These are phyloP conservation scores for Dromococcyx pavoninus DNA, from an alignment of 2,797 vertebrate genomes.

Conservation along the genomic window DNA sequence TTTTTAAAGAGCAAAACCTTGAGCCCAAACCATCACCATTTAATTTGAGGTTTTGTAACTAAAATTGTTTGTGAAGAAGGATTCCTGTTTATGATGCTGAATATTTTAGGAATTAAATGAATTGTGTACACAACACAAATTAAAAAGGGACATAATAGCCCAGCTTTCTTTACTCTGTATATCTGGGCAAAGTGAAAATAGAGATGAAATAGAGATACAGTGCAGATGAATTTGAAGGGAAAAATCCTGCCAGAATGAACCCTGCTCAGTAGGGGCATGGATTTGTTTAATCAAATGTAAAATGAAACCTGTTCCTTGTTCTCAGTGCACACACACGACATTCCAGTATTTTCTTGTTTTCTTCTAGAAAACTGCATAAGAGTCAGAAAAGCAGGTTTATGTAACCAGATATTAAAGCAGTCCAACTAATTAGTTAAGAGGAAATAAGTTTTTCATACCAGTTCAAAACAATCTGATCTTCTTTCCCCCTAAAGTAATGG, in stretches of 20 bases:
- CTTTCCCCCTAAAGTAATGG: background rate
- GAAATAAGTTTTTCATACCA: background rate
- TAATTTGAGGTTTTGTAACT: background rate
- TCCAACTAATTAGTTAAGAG: background rate
- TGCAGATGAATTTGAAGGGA: background rate
- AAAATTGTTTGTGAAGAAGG: background rate
- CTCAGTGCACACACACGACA: background rate
- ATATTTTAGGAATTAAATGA: background rate
- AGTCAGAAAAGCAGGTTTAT: background rate
- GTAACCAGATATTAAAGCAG: background rate
- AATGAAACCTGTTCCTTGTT: background rate
- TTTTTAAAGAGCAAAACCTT: background rate
- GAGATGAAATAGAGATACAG: background rate
- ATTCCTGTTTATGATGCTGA: background rate
- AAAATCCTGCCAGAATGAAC: background rate
- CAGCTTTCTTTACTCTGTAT: background rate
- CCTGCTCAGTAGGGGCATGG: background rate
- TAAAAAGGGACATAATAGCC: background rate
- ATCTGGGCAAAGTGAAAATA: background rate
- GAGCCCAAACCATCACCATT: background rate
- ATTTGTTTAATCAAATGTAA: background rate
- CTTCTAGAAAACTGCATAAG: background rate
- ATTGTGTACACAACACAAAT: background rate
- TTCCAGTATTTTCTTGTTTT: background rate
- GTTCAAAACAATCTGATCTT: background rate